Conservation (phyloP, 1,140 invertebrate species). For the Mesaphorura yosii region DNA sequence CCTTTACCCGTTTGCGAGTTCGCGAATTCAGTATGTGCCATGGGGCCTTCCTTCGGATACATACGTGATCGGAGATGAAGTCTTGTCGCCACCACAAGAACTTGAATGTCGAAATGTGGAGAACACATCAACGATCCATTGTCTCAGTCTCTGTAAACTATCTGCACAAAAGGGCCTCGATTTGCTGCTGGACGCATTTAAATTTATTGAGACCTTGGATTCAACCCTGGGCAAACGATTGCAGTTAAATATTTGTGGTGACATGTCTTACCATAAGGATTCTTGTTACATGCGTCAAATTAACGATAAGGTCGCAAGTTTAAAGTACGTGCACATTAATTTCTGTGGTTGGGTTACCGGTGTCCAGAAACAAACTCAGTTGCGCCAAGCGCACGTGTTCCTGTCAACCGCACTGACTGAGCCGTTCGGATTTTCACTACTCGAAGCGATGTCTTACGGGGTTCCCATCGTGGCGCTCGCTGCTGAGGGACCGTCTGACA, state of each 20-base stretch:
- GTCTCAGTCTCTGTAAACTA: background rate
- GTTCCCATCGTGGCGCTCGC: background rate
- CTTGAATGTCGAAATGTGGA: too few species aligned
- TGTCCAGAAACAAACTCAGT: background rate
- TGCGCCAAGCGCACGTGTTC: background rate
- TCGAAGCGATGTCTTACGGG: background rate
- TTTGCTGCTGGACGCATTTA: background rate
- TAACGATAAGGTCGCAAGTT: background rate
- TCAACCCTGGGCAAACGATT: background rate
- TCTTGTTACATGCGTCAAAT: background rate
- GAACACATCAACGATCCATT: too few species aligned
- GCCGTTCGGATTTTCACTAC: background rate
- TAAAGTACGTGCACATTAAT: background rate
- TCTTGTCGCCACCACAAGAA: too few species aligned
- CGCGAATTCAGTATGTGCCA: background rate
- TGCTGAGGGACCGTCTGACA: background rate
- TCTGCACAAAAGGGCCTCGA: background rate
- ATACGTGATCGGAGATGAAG: too few species aligned
- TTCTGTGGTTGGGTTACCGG: background rate
- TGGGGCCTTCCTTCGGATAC: too few species aligned
- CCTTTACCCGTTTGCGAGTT: background rate
- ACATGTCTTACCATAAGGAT: background rate
- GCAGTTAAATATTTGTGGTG: background rate
- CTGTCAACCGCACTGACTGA: background rate
- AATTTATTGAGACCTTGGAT: background rate